Evolutionary conservation across 2,797 vertebrate species (phyloP), one percentile per base, ranked within the genome.

Genomic region (Hemitrygon akajei): DNA sequence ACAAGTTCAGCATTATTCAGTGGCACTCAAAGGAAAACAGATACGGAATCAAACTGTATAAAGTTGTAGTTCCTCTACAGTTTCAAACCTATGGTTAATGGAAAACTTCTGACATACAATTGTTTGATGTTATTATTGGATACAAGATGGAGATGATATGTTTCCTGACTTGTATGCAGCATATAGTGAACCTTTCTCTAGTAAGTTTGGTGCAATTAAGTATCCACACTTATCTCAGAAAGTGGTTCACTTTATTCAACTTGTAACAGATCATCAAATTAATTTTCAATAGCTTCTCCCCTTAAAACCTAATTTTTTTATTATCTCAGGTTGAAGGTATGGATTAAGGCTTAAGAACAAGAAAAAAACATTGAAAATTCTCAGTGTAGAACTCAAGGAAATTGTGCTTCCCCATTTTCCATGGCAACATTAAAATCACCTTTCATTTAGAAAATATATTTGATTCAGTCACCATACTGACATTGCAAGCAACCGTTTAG

Each of bases 1-100:
- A 89, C 86, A 89, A 92, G 71, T 75, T 92, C 91, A 75, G 16
- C 25, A 27, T 37, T 89, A 34, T 37, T 69, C 30, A 89, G 63
- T 37, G n/a, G 22, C 10, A n/a, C 60, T 89, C 20, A 18, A 63
- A 56, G 82, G 37, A 34, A 89, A 5, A 40, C 14, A 86, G 60
- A 14, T 27, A 58, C 60, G 12, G 71, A 14, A 93, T 93, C 11
- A 76, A 93, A 47, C 25, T 93, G 75, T 47, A 27, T 93, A 40
- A 34, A 47, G 37, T 16, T 75, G 1, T 63, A 3, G 56, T 86
- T 12, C 30, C 3, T 56, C 56, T 86, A 63, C 18, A 37, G 2
- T 89, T 89, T 89, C 5, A 27, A 93, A 75, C 1, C 91, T n/a
- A 58, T 56, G 71, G 40, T 93, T 63, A 60, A 30, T 86, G 25